Conservation (phyloP, 2,888 invertebrate species). For the Ferdinandea cuprea region DNA sequence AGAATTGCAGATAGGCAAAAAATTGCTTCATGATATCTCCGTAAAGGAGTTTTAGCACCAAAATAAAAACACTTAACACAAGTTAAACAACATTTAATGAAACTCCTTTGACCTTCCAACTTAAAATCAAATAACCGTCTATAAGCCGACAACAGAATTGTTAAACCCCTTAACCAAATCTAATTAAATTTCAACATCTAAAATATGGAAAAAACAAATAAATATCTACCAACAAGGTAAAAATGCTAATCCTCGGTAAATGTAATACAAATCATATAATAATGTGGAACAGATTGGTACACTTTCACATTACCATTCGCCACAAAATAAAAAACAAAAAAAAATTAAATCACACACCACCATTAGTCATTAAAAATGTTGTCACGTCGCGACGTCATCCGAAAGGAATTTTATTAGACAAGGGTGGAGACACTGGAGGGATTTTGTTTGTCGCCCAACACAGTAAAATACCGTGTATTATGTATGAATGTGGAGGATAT, state of each 20-base stretch:
- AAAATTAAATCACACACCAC: background rate
- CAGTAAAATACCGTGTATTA: background rate
- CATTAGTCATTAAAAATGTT: background rate
- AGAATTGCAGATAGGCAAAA: no score
- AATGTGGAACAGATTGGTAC: no score
- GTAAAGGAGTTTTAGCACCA: no score
- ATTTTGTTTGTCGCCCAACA: slow-evolving; percentile 2
- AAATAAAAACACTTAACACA: no score
- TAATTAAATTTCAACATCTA: slow-evolving; percentile 22
- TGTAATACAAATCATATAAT: slow-evolving; percentile 30
- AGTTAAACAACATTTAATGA: no score
- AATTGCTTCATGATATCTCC: no score
- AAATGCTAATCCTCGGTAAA: slow-evolving; percentile 23
- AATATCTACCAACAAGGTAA: slow-evolving; percentile 7
- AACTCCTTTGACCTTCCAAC: background rate
- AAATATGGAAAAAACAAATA: background rate
- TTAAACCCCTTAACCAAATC: background rate
- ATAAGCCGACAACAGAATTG: background rate
- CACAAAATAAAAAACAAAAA: background rate
- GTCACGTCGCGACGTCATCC: background rate
- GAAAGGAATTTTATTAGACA: slow-evolving; percentile 11
- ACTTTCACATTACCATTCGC: slow-evolving; percentile 11
- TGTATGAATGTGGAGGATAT: background rate
- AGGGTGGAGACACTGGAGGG: background rate
- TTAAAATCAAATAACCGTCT: background rate